Conservation (phyloP, 2,888 invertebrate species). For the Drosophila cognata region DNA sequence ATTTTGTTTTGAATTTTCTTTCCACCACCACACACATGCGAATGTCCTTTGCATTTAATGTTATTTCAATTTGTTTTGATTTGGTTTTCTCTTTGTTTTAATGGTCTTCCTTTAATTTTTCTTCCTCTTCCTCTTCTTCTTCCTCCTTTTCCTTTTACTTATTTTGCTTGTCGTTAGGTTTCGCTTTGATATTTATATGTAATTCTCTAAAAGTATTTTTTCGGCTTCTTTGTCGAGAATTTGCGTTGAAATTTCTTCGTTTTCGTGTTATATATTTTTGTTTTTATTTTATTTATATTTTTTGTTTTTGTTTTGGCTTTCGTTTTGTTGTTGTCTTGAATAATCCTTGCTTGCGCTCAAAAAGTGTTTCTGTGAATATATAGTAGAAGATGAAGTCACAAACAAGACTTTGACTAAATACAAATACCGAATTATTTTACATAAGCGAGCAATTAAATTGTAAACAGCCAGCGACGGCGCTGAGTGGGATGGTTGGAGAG, state of each 20-base stretch:
- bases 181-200: slow-evolving; percentile 52
- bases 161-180: slow-evolving; percentile 40
- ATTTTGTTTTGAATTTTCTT: slow-evolving; percentile 84
- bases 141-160: slow-evolving; percentile 32
- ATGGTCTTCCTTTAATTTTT: slow-evolving; percentile 38
- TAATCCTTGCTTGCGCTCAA: slow-evolving; percentile 83
- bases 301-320: slow-evolving; percentile 42
- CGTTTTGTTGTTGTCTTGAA: slow-evolving; percentile 62
- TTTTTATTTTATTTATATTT: slow-evolving; percentile 33
- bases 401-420: slow-evolving; percentile 39
- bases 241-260: slow-evolving; percentile 54
- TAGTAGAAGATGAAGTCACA: slow-evolving; percentile 49
- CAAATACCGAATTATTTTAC: slow-evolving; percentile 24
- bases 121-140: slow-evolving; percentile 19
- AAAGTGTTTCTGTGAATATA: slow-evolving; percentile 83
- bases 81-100: slow-evolving; percentile 35
- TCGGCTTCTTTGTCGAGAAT: slow-evolving; percentile 51
- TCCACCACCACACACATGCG: slow-evolving; percentile 85
- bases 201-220: slow-evolving; percentile 70
- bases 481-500: background rate
- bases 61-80: slow-evolving; percentile 71
- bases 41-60: slow-evolving; percentile 84
- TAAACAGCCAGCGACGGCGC: slow-evolving; percentile 15
- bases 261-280: slow-evolving; percentile 46
- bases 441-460: slow-evolving; percentile 42